Evolutionary conservation across 2,888 invertebrate genomes (phyloP).

Genomic region (Drosophila eohydei): DNA sequence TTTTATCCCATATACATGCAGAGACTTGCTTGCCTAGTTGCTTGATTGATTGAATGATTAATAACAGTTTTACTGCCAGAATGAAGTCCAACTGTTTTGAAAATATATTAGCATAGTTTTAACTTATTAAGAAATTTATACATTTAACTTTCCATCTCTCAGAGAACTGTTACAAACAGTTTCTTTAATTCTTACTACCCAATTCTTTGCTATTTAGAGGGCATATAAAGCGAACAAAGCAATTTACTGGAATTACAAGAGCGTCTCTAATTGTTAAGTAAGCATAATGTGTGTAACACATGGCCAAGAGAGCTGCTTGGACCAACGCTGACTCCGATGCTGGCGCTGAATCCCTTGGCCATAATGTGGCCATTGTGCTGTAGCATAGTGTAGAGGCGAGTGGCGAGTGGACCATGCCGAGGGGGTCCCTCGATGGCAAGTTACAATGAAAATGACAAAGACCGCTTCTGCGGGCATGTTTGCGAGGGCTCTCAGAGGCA

Average conservation of each 20-base stretch:
- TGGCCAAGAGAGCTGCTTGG: constrained; percentile 57
- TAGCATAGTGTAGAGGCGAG: constrained; percentile 10
- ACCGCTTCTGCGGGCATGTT: constrained; percentile 19
- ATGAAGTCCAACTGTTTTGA: too few species aligned
- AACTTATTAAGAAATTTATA: too few species aligned
- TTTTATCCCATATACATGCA: too few species aligned
- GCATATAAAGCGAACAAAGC: constrained; percentile 59
- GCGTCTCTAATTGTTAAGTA: constrained; percentile 78
- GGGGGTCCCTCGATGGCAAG: constrained; percentile 35
- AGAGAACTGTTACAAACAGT: neutral
- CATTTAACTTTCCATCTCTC: too few species aligned
- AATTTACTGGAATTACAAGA: constrained; percentile 71
- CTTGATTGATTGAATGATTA: neutral
- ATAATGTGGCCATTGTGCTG: constrained; percentile 18
- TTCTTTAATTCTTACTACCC: neutral
- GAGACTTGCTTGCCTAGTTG: neutral
- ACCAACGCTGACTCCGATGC: constrained; percentile 32
- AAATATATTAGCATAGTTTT: too few species aligned
- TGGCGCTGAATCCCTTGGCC: constrained; percentile 21
- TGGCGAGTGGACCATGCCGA: neutral
- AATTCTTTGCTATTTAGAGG: neutral
- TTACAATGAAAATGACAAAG: constrained; percentile 35
- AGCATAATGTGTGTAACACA: constrained; percentile 75
- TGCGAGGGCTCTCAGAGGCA: constrained; percentile 19
- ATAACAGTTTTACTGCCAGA: neutral